Conservation (phyloP, 2,888 invertebrate species). For the Eledone cirrhosa region DNA sequence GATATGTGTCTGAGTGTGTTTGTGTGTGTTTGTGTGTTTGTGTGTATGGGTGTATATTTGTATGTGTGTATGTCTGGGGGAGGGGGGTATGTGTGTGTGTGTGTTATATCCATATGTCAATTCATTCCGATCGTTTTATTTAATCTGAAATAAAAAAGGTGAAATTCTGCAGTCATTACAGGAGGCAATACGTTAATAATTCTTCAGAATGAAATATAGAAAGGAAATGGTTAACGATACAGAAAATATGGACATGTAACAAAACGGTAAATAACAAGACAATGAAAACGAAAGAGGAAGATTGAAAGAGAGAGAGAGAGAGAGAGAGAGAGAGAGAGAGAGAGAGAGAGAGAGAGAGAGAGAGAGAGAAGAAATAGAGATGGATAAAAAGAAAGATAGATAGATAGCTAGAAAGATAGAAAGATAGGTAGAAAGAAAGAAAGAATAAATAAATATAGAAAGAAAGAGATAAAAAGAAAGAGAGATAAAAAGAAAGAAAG, state of each 20-base stretch:
- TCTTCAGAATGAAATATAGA: no score
- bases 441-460: neutral
- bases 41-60: no score
- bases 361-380: neutral
- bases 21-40: neutral
- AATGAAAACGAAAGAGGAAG: neutral
- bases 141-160: no score
- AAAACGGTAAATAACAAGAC: neutral
- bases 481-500: neutral
- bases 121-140: no score
- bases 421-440: neutral
- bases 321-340: neutral
- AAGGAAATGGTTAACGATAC: neutral
- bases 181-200: no score
- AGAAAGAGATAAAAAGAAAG: neutral
- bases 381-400: neutral
- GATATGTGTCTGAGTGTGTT: neutral
- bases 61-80: no score
- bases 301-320: neutral
- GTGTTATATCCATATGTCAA: no score
- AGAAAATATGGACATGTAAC: neutral
- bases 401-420: neutral
- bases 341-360: neutral
- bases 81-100: no score
- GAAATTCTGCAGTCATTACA: no score